Evolutionary conservation across 2,888 invertebrate species (phyloP).

Genomic region (Epirrhoe tristata): DNA sequence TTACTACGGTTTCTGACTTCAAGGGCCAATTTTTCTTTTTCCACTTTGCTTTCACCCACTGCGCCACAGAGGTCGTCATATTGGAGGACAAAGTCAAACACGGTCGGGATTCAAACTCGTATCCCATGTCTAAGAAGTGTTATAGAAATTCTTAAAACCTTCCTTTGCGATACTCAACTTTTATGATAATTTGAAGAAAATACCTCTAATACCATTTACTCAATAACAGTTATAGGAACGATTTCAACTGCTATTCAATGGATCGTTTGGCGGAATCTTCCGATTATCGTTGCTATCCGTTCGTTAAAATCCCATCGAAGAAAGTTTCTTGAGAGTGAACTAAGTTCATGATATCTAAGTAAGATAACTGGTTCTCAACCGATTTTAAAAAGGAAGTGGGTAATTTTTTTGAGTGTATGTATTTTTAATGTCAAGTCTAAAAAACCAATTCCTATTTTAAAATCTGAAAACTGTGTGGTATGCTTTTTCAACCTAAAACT

Average conservation of each 20-base stretch:
- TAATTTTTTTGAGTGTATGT: too few species aligned
- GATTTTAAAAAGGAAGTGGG: too few species aligned
- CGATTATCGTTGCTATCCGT: constrained; percentile 24
- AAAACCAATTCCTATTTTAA: too few species aligned
- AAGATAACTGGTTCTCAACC: background rate
- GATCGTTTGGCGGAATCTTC: constrained; percentile 27
- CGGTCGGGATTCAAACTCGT: too few species aligned
- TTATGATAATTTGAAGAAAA: constrained; percentile 32
- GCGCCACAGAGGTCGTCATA: too few species aligned
- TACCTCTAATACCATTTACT: constrained; percentile 28
- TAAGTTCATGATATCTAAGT: background rate
- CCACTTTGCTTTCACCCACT: too few species aligned
- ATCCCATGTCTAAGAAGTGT: background rate
- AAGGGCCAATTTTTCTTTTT: too few species aligned
- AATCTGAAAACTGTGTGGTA: too few species aligned
- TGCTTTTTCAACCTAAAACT: too few species aligned
- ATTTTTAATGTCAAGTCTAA: too few species aligned
- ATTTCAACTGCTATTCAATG: constrained; percentile 28
- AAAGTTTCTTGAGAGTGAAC: background rate
- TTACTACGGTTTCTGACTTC: too few species aligned
- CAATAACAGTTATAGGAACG: constrained; percentile 31
- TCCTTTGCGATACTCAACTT: background rate
- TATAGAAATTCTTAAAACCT: background rate
- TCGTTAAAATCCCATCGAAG: constrained; percentile 36
- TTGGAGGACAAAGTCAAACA: too few species aligned